Conservation (phyloP, 2,888 invertebrate species). For the Troilus luridus region DNA sequence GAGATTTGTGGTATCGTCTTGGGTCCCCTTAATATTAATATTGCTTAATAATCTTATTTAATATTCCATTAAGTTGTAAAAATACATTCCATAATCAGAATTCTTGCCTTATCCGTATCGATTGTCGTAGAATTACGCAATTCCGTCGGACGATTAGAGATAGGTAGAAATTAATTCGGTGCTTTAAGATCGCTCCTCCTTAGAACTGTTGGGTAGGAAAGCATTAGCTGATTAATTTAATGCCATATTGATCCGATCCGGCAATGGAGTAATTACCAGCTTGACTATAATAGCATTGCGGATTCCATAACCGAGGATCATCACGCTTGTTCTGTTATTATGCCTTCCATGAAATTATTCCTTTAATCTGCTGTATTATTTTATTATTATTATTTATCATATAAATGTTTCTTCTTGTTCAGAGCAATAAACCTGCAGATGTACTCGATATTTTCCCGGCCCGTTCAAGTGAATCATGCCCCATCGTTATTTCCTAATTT, state of each 20-base stretch:
- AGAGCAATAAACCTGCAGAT: too few species aligned
- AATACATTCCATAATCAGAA: too few species aligned
- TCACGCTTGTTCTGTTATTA: not conserved
- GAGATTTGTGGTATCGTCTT: too few species aligned
- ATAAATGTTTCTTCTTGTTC: too few species aligned
- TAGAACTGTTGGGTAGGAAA: not conserved
- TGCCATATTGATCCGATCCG: constrained; percentile 26
- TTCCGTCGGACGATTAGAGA: not conserved
- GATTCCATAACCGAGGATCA: not conserved
- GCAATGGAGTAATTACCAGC: not conserved
- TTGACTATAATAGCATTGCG: not conserved
- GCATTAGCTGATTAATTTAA: constrained; percentile 22
- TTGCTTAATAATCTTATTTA: too few species aligned
- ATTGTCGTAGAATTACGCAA: not conserved
- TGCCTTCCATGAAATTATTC: not conserved
- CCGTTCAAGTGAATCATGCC: not conserved
- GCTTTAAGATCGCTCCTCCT: not conserved
- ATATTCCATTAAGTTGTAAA: too few species aligned
- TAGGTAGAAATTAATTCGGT: not conserved
- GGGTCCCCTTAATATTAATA: too few species aligned
- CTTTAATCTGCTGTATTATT: not conserved
- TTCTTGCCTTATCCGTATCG: too few species aligned
- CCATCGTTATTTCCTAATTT: constrained; percentile 28
- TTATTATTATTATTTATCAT: not conserved
- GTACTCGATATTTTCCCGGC: not conserved